Evolutionary conservation across 2,797 vertebrate species (phyloP), one percentile per base, ranked within the genome.

Genomic region (Lepus townsendii): DNA sequence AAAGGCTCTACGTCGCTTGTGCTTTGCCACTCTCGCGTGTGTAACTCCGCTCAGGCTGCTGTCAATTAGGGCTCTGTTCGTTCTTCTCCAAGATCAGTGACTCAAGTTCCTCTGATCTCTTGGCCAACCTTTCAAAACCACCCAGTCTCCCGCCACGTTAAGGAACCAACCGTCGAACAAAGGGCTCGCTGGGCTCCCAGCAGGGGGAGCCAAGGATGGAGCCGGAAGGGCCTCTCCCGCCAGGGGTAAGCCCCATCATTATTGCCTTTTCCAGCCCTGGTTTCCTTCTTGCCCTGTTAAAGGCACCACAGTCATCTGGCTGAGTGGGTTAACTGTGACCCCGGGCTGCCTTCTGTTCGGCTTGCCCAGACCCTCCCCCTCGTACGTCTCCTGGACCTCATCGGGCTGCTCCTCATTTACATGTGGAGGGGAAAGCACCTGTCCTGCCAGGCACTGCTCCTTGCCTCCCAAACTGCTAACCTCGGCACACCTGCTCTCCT

Each of bases 71-170:
- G 35, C 83, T 87, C 73, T 72, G 26, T 80, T 78, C 19, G 26
- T 80, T 79, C 19, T 71, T 83, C 42, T 73, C 91, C 50, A 80
- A 91, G 76, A 79, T 78, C 52, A 93, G 30, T 17, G 78, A 82
- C 13, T 71, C 60, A 2, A 78, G 83, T 5, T 84, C 47, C 60
- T 65, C 84, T 78, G 20, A 87, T 84, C 89, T 83, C 47, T 73
- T 65, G 72, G 77, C 50, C 26, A 75, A 57, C 35, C 32, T 85
- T 69, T 80, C 11, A 57, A 91, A 76, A 47, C 27, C 42, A 17
- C 62, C 7, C 14, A 9, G 1, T 30, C 63, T 52, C 66, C 69
- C 20, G n/a, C 13, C 7, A 4, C 10, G 63, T 71, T 54, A 1
- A 3, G 71, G 12, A 71, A 63, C 1, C 63, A 66, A 63, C 1